Evolutionary conservation across 2,113 vertebrate genomes (phyloP).

Genomic region (Proterorhinus semilunaris): DNA sequence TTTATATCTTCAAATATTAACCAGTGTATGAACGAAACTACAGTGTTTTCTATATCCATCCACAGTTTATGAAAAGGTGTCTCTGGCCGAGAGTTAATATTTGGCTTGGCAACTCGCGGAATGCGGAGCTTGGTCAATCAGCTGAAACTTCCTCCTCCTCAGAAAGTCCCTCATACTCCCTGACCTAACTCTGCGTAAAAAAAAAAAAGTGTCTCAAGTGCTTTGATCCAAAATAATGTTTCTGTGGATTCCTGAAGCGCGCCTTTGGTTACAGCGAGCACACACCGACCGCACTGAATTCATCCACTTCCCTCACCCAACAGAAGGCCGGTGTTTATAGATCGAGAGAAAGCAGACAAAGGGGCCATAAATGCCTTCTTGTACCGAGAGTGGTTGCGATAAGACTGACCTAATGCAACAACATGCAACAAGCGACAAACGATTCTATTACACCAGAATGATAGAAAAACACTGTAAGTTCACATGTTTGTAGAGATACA

Average conservation of each 20-base stretch:
- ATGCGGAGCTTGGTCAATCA: constrained; percentile 54
- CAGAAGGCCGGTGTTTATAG: constrained; percentile 36
- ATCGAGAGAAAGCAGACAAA: constrained; percentile 27
- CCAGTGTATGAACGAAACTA: constrained; percentile 20
- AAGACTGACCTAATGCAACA: constrained; percentile 2
- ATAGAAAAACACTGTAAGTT: too few relatives aligned
- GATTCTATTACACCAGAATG: neutral
- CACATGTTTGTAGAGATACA: too few relatives aligned
- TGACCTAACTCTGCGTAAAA: constrained; percentile 32
- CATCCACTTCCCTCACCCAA: constrained; percentile 25
- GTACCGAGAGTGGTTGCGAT: constrained; percentile 21
- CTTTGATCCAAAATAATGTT: constrained; percentile 40
- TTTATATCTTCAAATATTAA: constrained; percentile 52
- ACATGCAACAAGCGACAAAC: constrained; percentile 25
- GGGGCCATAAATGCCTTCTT: constrained; percentile 32
- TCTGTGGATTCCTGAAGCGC: constrained; percentile 33
- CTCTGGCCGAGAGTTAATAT: constrained; percentile 61
- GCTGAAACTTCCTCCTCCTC: constrained; percentile 56
- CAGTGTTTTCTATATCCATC: constrained; percentile 17
- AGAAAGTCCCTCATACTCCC: constrained; percentile 61
- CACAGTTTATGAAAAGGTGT: constrained; percentile 32
- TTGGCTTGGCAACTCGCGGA: constrained; percentile 50
- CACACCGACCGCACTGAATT: constrained; percentile 3
- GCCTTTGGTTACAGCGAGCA: constrained; percentile 10
- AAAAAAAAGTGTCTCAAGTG: constrained; percentile 20